Conservation (phyloP, 2,888 invertebrate species). For the Choristoneura rosaceana region DNA sequence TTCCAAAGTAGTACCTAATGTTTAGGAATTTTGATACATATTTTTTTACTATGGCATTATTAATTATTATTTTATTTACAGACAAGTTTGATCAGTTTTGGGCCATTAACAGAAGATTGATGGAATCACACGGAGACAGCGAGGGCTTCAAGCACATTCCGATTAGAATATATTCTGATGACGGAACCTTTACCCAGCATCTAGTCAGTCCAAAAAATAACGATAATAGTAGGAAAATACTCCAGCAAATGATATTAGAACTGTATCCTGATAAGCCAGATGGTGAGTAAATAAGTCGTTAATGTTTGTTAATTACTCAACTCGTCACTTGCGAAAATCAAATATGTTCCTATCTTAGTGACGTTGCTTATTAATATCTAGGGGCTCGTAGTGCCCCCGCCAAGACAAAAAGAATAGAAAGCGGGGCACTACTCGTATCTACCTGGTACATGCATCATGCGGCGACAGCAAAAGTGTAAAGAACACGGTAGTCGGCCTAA, state of each 20-base stretch:
- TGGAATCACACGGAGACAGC: slow-evolving; percentile 93
- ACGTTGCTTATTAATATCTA: no score
- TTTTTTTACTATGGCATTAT: slow-evolving; percentile 15
- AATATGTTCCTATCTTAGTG: no score
- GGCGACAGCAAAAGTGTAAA: no score
- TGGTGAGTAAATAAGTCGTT: slow-evolving; percentile 54
- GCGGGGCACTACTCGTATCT: no score
- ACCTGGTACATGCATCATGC: no score
- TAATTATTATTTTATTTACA: slow-evolving; percentile 70
- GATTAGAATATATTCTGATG: slow-evolving; percentile 91
- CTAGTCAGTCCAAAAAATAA: slow-evolving; percentile 91
- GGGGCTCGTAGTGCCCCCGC: no score
- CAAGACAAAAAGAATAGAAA: no score
- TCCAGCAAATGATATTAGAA: slow-evolving; percentile 89
- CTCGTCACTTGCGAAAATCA: no score
- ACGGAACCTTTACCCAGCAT: slow-evolving; percentile 90
- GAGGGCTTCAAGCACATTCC: slow-evolving; percentile 96
- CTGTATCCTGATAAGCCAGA: slow-evolving; percentile 86
- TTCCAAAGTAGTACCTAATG: no score
- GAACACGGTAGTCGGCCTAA: no score
- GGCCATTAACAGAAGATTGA: slow-evolving; percentile 97
- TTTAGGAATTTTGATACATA: not conserved
- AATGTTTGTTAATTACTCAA: not conserved
- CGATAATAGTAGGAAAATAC: slow-evolving; percentile 89
- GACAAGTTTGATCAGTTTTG: slow-evolving; percentile 99